A percentile compares a stretch with the other conserved stretches of the same genome.
Conservation (phyloP, 1,140 invertebrate species). For the Drosophila punjabiensis region DNA sequence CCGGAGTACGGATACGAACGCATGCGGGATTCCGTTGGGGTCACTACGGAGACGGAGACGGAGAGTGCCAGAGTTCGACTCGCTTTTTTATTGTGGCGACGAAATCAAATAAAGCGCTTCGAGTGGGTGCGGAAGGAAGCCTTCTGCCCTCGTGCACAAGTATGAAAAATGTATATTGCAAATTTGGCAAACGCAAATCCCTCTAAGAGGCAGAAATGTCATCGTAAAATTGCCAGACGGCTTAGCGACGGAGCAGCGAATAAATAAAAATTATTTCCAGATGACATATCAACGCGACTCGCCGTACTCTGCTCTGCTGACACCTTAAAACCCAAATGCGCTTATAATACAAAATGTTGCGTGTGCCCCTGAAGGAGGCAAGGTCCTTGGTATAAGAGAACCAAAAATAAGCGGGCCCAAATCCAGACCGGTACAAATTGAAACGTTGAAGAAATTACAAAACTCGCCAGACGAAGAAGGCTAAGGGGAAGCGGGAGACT, state of each 20-base stretch:
- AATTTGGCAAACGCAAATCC: conserved; percentile 67
- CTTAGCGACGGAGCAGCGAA: conserved; percentile 66
- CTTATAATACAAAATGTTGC: conserved; percentile 81
- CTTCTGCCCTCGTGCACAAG: conserved; percentile 32
- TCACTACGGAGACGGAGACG: conserved; percentile 20
- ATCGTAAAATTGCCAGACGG: conserved; percentile 83
- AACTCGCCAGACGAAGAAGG: conserved; percentile 42
- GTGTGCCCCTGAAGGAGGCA: conserved; percentile 27
- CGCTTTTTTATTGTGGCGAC: conserved; percentile 76
- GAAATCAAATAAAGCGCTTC: conserved; percentile 81
- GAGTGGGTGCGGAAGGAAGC: conserved; percentile 37
- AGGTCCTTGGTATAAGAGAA: conserved; percentile 17
- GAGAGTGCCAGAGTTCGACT: conserved; percentile 27
- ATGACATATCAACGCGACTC: conserved; percentile 80
- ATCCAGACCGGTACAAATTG: conserved; percentile 74
- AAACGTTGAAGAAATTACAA: conserved; percentile 75
- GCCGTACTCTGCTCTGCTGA: conserved; percentile 46
- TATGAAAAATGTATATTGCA: conserved; percentile 78
- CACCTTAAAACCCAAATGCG: conserved; percentile 83
- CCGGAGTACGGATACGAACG: conserved; percentile 22
- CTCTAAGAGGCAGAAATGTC: conserved; percentile 77
- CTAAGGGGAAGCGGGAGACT: background rate
- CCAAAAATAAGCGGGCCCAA: conserved; percentile 58
- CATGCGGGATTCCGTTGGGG: conserved; percentile 43
- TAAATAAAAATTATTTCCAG: conserved; percentile 84